These are phyloP conservation scores for Notospermus geniculatus DNA, from an alignment of 1,140 invertebrate species.

Conservation along the genomic window DNA sequence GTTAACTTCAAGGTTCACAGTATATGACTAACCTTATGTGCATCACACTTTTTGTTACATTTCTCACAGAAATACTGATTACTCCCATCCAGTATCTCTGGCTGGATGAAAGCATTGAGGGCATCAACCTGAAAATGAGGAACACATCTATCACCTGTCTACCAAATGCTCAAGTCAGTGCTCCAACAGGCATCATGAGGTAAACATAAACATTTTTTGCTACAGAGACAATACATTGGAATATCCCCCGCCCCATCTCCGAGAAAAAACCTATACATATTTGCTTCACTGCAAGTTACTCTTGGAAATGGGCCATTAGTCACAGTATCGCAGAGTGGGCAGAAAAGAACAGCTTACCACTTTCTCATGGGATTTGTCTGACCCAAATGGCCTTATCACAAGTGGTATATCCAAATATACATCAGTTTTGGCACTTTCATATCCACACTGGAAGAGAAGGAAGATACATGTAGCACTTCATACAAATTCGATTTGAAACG, in stretches of 20 bases:
- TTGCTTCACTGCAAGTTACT: too few species aligned
- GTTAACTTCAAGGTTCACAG: neutral
- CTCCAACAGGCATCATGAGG: too few species aligned
- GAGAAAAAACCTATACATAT: too few species aligned
- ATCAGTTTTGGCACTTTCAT: conserved; percentile 80
- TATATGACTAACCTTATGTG: conserved; percentile 68
- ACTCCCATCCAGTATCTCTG: conserved; percentile 79
- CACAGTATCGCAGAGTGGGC: too few species aligned
- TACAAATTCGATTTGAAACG: neutral
- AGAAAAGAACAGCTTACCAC: conserved; percentile 62
- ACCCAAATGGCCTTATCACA: conserved; percentile 82
- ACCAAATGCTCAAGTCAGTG: too few species aligned
- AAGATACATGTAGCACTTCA: neutral
- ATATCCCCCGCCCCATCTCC: too few species aligned
- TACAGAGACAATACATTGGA: too few species aligned
- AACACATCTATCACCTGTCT: conserved; percentile 9
- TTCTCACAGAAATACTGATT: conserved; percentile 90
- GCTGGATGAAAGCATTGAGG: conserved; percentile 78
- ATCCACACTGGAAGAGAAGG: conserved; percentile 64
- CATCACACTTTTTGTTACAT: conserved; percentile 86
- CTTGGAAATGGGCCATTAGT: too few species aligned
- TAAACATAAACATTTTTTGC: too few species aligned
- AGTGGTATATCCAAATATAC: conserved; percentile 86
- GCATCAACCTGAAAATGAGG: conserved; percentile 71
- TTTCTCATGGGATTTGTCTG: conserved; percentile 73